Evolutionary conservation across 2,888 invertebrate species (phyloP).

Genomic region (Carterocephalus palaemon): DNA sequence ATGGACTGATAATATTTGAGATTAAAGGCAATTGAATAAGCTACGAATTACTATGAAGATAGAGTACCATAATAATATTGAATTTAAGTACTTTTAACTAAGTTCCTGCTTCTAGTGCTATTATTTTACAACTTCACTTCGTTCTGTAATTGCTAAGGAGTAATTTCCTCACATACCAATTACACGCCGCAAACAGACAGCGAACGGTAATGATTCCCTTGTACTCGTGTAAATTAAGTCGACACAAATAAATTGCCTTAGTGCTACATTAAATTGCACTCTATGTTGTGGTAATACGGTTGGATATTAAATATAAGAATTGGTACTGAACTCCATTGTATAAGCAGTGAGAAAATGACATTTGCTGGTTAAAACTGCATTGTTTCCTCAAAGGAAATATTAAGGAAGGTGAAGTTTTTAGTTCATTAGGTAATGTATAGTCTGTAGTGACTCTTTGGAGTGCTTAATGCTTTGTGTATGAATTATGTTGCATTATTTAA

Average conservation of each 20-base stretch:
- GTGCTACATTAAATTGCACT: background rate
- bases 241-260: background rate
- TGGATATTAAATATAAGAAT: background rate
- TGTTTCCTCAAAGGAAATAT: constrained; percentile 29
- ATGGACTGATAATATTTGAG: no score
- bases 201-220: constrained; percentile 17
- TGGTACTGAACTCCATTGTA: constrained; percentile 11
- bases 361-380: constrained; percentile 37
- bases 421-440: constrained; percentile 25
- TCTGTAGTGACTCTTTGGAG: constrained; percentile 29
- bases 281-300: background rate
- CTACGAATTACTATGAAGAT: no score
- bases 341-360: constrained; percentile 35
- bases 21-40: no score
- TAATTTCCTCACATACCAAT: constrained; percentile 12
- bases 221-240: constrained; percentile 8
- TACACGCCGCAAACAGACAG: constrained; percentile 14
- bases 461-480: no score
- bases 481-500: constrained; percentile 6
- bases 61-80: no score
- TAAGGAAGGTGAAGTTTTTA: constrained; percentile 18
- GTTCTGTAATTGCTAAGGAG: constrained; percentile 3
- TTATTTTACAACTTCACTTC: background rate
- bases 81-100: no score
- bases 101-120: no score